Evolutionary conservation across 2,113 vertebrate species (phyloP).

Genomic region (Gracilinanus agilis): DNA sequence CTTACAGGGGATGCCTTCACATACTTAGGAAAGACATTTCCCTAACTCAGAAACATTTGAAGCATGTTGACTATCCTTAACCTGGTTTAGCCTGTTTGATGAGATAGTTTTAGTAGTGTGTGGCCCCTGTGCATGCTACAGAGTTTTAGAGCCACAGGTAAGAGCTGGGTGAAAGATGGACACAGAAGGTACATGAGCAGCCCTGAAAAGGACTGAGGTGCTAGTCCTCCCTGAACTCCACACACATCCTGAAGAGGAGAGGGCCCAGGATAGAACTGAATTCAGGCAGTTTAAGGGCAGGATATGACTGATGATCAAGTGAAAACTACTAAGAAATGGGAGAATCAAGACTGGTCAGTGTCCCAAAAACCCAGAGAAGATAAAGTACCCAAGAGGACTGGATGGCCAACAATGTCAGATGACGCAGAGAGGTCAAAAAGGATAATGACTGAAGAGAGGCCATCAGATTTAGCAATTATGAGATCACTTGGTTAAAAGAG

Average conservation of each 20-base stretch:
- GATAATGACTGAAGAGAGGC: neutral
- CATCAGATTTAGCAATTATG: neutral
- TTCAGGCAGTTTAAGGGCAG: neutral
- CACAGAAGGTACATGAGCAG: too few relatives aligned
- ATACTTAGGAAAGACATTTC: too few relatives aligned
- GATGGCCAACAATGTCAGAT: neutral
- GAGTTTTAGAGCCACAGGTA: too few relatives aligned
- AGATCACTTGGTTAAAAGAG: neutral
- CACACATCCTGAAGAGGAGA: neutral
- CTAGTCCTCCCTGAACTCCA: too few relatives aligned
- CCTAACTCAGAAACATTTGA: too few relatives aligned
- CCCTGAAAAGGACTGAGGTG: too few relatives aligned
- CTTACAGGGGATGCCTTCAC: too few relatives aligned
- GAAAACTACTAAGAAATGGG: neutral
- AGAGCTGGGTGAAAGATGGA: too few relatives aligned
- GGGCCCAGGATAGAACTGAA: neutral
- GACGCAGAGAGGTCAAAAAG: neutral
- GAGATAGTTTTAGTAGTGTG: too few relatives aligned
- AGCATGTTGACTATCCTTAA: too few relatives aligned
- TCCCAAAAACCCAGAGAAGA: neutral
- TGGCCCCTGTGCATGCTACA: too few relatives aligned
- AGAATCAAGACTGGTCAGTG: neutral
- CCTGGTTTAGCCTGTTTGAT: too few relatives aligned
- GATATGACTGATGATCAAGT: neutral
- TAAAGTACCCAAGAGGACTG: neutral